Conservation (phyloP, 2,888 invertebrate genomes). For the Osedax frankpressi region DNA sequence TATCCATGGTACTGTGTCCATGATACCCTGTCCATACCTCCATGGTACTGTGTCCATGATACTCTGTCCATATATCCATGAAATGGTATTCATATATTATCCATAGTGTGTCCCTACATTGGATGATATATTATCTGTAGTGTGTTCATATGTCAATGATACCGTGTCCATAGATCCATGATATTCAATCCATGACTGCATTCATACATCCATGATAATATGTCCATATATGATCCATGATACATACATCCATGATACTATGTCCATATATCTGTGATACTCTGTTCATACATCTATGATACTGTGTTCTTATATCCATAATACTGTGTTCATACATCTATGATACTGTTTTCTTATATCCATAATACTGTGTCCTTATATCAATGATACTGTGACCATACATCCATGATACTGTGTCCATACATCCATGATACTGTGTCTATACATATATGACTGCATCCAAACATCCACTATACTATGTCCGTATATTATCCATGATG, state of each 20-base stretch:
- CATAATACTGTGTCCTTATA: background rate
- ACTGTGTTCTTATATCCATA: no score
- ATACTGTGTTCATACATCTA: no score
- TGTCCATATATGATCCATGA: background rate
- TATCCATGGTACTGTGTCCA: background rate
- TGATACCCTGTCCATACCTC: background rate
- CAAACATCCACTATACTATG: background rate
- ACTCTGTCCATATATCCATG: no score
- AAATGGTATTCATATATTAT: background rate
- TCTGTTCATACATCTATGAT: background rate
- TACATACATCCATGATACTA: background rate
- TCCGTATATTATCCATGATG: no score
- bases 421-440: background rate
- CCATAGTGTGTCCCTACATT: background rate
- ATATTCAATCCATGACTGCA: no score
- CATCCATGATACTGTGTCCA: slow-evolving; percentile 3
- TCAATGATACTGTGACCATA: background rate
- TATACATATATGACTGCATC: background rate
- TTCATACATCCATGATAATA: no score
- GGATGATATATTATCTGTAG: background rate
- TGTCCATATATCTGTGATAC: background rate
- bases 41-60: background rate
- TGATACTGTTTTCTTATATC: background rate
- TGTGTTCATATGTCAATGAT: background rate
- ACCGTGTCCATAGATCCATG: no score